Base-by-base conservation (phyloP, 2,113 vertebrate genomes). In the Erythrocercus mccallii region DNA sequence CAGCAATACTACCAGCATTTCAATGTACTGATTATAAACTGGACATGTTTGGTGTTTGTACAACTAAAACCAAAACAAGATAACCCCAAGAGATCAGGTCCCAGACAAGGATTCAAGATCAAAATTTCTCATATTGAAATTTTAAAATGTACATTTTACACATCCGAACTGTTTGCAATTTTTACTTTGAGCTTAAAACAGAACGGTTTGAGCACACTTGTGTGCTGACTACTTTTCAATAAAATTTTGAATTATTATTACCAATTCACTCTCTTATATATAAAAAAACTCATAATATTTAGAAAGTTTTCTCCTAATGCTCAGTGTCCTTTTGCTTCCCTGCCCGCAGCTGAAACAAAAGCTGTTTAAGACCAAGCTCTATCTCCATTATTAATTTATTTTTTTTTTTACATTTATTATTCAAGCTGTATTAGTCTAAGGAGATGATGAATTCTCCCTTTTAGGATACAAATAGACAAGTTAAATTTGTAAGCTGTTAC, bases 1-100 rank as follows among this genome's bases (percentile, higher is more conserved):
- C 97, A 98, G 98, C 98, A 98, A 98, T 98, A 98, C 98, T 98
- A 99, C 97, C 98, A 99, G 98, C 98, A 98, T 99, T 98, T 98
- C 97, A 98, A 98, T 95, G 97, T 97, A 97, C 84, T 97, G 97
- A 98, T 98, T 97, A 98, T 97, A 98, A 99, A 98, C 97, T 97
- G 98, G 98, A 99, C 96, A 98, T 96, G 98, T 98, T 98, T 98
- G 98, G 98, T 99, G 98, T 97, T 97, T 98, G 95, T 98, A 98
- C 98, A 98, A 98, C 97, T 97, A 98, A 97, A 97, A 97, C 88
- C 89, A 94, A 95, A 96, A 88, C 89, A 93, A 94, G 85, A 78
- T 56, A 95, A 97, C 79, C 92, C 92, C 95, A 88, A 97, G 92
- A 97, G 96, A 97, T 85, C 96, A 98, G 98, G 97, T 98, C 98